These are phyloP conservation scores for Apamea crenata DNA, from an alignment of 2,888 invertebrate genomes.

Conservation along the genomic window DNA sequence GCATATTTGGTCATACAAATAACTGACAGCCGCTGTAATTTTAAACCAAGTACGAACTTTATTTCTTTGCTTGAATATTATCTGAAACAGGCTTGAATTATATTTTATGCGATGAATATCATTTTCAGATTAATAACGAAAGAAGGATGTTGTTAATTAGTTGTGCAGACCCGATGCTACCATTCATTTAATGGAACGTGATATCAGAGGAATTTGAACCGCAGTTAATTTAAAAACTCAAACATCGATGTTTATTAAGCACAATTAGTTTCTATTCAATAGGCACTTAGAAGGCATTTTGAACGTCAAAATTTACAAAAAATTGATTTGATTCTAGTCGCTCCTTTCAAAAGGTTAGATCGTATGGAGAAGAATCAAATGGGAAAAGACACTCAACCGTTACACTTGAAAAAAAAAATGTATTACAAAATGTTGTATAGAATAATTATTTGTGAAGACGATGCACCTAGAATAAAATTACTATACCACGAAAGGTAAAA, in stretches of 20 bases:
- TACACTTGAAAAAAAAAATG: too few relatives aligned
- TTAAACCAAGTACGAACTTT: conserved; percentile 63
- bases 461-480: too few relatives aligned
- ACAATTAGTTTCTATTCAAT: neutral
- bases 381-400: too few relatives aligned
- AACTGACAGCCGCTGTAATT: conserved; percentile 72
- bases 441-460: too few relatives aligned
- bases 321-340: too few relatives aligned
- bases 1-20: conserved; percentile 75
- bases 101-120: conserved; percentile 15
- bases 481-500: too few relatives aligned
- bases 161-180: neutral
- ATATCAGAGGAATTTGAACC: neutral
- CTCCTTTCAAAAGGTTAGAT: too few relatives aligned
- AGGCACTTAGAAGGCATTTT: neutral
- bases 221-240: neutral
- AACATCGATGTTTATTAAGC: neutral
- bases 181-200: neutral
- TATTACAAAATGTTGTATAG: too few relatives aligned
- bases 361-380: too few relatives aligned
- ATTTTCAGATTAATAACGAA: conserved; percentile 21
- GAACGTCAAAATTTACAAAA: too few relatives aligned
- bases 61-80: conserved; percentile 49
- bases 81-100: conserved; percentile 18
- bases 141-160: neutral